Conservation (phyloP, 2,113 vertebrate genomes). For the Mobula hypostoma region DNA sequence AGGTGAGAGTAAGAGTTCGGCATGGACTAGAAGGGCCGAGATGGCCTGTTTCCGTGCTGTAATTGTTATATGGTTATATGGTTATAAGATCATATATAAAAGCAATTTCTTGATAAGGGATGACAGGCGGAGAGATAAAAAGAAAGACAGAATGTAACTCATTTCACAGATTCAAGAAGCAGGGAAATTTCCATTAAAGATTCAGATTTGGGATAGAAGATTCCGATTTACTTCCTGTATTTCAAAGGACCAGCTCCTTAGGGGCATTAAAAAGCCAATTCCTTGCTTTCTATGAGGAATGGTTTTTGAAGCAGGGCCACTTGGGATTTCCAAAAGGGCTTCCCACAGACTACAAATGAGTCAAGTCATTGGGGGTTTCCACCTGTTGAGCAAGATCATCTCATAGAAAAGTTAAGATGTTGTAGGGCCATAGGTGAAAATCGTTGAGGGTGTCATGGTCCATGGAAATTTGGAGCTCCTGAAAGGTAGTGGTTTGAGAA, state of each 20-base stretch:
- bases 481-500: background rate
- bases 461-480: background rate
- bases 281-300: background rate
- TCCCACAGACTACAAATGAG: background rate
- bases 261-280: background rate
- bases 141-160: background rate
- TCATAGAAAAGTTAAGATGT: background rate
- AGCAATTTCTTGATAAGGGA: background rate
- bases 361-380: background rate
- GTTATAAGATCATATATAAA: background rate
- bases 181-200: background rate
- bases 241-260: background rate
- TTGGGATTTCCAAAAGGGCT: background rate
- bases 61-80: too few relatives aligned
- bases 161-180: background rate
- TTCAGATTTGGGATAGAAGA: background rate
- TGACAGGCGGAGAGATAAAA: background rate
- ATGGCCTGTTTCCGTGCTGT: too few relatives aligned
- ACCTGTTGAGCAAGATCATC: background rate
- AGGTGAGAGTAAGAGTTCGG: too few relatives aligned
- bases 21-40: too few relatives aligned
- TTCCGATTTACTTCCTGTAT: background rate
- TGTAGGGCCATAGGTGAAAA: background rate
- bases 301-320: background rate
- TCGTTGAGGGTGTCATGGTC: background rate